Percentiles rank a stretch among this genome's conserved stretches.
Conservation (phyloP, 2,888 invertebrate species). For the Mimas tiliae region DNA sequence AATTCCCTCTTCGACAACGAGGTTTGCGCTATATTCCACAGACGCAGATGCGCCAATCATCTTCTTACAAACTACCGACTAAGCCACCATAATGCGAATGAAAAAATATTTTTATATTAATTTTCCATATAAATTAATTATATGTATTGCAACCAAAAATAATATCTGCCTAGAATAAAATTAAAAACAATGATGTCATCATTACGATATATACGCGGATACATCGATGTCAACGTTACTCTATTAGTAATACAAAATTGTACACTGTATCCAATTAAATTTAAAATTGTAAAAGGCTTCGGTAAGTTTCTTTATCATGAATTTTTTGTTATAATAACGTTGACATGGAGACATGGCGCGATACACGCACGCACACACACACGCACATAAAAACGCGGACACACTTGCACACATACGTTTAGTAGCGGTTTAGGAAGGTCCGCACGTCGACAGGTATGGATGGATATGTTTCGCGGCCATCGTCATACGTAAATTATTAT, state of each 20-base stretch:
- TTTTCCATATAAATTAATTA: conserved; percentile 35
- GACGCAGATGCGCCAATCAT: background rate
- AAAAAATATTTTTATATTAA: conserved; percentile 6
- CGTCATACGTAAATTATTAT: background rate
- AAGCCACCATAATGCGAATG: conserved; percentile 16
- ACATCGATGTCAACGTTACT: conserved; percentile 28
- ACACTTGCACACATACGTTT: conserved; percentile 37
- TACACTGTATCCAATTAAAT: background rate
- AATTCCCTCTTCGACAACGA: background rate
- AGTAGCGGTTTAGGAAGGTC: conserved; percentile 28
- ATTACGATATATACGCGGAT: conserved; percentile 18
- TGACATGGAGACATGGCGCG: background rate
- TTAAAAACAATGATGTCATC: conserved; percentile 56
- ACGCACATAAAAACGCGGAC: conserved; percentile 30
- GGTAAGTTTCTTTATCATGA: background rate
- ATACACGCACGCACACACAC: conserved; percentile 20
- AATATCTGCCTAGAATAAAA: conserved; percentile 71
- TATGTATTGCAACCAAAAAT: conserved; percentile 56
- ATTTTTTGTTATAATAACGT: background rate
- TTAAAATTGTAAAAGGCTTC: background rate
- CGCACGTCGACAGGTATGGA: background rate
- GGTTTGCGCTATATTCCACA: background rate
- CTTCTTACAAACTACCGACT: conserved; percentile 1
- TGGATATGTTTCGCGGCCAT: conserved; percentile 13
- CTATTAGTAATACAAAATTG: background rate